A percentile compares a stretch with the other conserved stretches of the same genome.
These are phyloP conservation scores for Lipotes vexillifer DNA, from an alignment of 2,113 vertebrate genomes.

Conservation along the genomic window DNA sequence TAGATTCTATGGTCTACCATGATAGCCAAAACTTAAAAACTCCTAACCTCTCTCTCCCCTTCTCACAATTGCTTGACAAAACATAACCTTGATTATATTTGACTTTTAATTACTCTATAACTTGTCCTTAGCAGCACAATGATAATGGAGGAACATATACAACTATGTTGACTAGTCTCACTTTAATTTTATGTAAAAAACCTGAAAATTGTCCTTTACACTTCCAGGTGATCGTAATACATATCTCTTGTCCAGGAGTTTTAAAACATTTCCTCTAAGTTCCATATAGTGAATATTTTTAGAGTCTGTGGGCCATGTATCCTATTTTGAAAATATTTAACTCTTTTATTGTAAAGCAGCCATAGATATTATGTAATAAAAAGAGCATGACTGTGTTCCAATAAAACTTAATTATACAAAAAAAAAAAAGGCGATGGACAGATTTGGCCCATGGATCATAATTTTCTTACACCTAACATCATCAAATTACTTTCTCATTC, in stretches of 20 bases:
- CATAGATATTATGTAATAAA: neutral
- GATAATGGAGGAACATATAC: neutral
- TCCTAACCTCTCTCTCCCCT: neutral
- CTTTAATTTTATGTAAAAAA: neutral
- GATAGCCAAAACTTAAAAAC: neutral
- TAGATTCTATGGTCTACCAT: neutral
- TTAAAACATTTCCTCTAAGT: neutral
- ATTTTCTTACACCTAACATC: neutral
- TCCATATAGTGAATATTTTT: neutral
- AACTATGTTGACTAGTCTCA: neutral
- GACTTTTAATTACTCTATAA: neutral
- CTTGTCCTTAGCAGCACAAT: neutral
- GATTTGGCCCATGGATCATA: neutral
- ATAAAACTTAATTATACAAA: neutral
- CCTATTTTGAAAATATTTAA: neutral
- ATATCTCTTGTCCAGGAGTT: neutral
- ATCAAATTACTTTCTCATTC: neutral
- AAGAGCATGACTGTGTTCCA: neutral
- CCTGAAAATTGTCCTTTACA: neutral
- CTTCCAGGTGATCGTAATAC: neutral
- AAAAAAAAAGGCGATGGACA: neutral
- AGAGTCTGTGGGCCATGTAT: neutral
- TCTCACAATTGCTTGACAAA: neutral
- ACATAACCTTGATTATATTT: neutral
- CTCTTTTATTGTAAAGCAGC: neutral